A percentile compares a stretch with the other conserved stretches of the same genome.
Conservation (phyloP, 2,888 invertebrate genomes). For the Agonopterix alstromeriana region DNA sequence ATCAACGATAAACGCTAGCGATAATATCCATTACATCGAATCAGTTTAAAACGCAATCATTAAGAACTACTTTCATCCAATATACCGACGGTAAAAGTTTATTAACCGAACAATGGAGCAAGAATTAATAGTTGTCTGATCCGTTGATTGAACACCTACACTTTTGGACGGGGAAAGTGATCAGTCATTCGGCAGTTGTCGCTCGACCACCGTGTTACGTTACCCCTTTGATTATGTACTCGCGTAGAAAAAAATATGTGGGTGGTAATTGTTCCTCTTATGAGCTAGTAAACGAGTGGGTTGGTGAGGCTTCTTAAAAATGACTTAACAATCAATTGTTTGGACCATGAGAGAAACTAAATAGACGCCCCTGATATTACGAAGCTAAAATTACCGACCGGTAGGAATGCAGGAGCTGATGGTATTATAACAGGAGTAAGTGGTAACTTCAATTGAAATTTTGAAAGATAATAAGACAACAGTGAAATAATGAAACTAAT, state of each 20-base stretch:
- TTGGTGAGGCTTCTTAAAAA: no score
- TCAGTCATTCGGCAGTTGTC: conserved; percentile 30
- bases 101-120: conserved; percentile 55
- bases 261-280: conserved; percentile 3
- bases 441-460: no score
- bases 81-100: conserved; percentile 51
- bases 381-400: no score
- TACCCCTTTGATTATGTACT: conserved; percentile 2
- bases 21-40: conserved; percentile 39
- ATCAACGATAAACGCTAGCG: conserved; percentile 16
- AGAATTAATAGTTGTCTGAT: conserved; percentile 36
- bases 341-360: no score
- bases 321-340: no score
- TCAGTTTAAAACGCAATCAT: conserved; percentile 44
- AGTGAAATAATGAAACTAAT: no score
- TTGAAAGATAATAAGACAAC: no score
- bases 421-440: no score
- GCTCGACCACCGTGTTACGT: conserved; percentile 43
- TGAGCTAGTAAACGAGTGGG: conserved; percentile 1
- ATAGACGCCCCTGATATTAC: no score
- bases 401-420: no score
- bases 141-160: conserved; percentile 48
- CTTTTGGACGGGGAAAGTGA: conserved; percentile 49
- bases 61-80: conserved; percentile 48
- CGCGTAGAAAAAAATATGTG: conserved; percentile 4